phyloP scores from a whole-genome alignment of 2,888 invertebrate species.

The Brassicogethes aeneus region DNA sequence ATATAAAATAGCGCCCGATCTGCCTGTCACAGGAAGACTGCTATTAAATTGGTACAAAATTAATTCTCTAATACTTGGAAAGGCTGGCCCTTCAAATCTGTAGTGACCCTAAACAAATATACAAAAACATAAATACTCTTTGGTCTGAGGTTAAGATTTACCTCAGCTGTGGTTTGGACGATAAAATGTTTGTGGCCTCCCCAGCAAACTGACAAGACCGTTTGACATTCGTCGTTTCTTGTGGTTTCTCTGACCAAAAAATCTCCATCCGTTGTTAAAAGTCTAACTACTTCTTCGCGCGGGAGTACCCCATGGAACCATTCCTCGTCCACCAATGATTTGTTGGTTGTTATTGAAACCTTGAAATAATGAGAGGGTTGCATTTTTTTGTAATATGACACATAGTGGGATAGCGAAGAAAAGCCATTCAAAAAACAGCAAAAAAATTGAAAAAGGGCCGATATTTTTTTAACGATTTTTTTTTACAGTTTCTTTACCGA shows the following conservation, averaged over 20 bases:
- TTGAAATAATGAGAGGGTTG: conserved; percentile 17
- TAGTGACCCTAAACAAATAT: conserved; percentile 64
- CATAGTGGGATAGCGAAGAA: no score
- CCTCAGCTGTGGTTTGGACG: conserved; percentile 88
- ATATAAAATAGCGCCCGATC: conserved; percentile 82
- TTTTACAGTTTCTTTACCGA: no score
- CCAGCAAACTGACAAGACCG: conserved; percentile 93
- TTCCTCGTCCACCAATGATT: conserved; percentile 79
- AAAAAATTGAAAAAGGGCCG: no score
- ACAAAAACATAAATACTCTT: neutral
- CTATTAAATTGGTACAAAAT: conserved; percentile 83
- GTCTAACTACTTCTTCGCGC: conserved; percentile 87
- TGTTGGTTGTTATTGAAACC: conserved; percentile 39
- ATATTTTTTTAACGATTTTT: no score
- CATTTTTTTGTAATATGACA: no score
- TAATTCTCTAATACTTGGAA: conserved; percentile 86
- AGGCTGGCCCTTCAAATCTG: conserved; percentile 89
- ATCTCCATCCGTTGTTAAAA: conserved; percentile 87
- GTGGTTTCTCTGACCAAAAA: conserved; percentile 90
- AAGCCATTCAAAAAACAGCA: no score
- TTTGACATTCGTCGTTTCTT: conserved; percentile 83
- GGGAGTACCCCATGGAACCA: conserved; percentile 98
- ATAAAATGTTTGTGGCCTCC: conserved; percentile 95
- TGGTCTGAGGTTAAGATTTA: conserved; percentile 35
- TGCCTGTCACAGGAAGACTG: conserved; percentile 80